Evolutionary conservation across 2,888 invertebrate genomes (phyloP).

Genomic region (Odontocolon sp.): DNA sequence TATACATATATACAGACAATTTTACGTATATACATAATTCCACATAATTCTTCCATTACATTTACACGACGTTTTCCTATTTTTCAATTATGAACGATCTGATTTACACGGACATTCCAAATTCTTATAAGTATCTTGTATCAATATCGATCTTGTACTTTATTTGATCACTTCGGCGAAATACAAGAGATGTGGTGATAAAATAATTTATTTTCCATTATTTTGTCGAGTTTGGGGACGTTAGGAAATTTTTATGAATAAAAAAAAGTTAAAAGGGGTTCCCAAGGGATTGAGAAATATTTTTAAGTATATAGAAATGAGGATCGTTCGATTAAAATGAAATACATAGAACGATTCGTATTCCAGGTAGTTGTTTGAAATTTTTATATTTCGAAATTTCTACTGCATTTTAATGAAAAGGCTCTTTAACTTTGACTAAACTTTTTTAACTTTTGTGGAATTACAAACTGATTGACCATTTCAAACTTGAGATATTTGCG

Average conservation of each 20-base stretch:
- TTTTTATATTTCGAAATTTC: too few relatives aligned
- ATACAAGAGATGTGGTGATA: slow-evolving; percentile 21
- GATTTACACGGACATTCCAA: slow-evolving; percentile 36
- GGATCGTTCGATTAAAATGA: too few relatives aligned
- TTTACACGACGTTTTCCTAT: slow-evolving; percentile 1
- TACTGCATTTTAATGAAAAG: too few relatives aligned
- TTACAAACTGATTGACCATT: too few relatives aligned
- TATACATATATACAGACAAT: slow-evolving; percentile 2
- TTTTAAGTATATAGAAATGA: too few relatives aligned
- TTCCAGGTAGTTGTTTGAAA: too few relatives aligned
- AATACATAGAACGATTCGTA: too few relatives aligned
- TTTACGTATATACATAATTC: neutral
- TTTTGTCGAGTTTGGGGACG: neutral
- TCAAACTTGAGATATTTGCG: too few relatives aligned
- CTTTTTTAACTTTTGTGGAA: too few relatives aligned
- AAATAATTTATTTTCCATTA: slow-evolving; percentile 1
- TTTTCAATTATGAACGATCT: slow-evolving; percentile 3
- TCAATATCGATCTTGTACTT: slow-evolving; percentile 28
- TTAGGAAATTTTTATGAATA: neutral
- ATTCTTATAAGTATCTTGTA: slow-evolving; percentile 3
- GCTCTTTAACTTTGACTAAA: too few relatives aligned
- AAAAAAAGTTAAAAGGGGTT: neutral
- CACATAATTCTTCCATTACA: slow-evolving; percentile 13
- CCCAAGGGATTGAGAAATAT: neutral
- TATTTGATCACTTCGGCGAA: slow-evolving; percentile 22